Evolutionary conservation across 2,888 invertebrate species (phyloP), one percentile per base, ranked within the genome.

Genomic region (Aplocera efformata): DNA sequence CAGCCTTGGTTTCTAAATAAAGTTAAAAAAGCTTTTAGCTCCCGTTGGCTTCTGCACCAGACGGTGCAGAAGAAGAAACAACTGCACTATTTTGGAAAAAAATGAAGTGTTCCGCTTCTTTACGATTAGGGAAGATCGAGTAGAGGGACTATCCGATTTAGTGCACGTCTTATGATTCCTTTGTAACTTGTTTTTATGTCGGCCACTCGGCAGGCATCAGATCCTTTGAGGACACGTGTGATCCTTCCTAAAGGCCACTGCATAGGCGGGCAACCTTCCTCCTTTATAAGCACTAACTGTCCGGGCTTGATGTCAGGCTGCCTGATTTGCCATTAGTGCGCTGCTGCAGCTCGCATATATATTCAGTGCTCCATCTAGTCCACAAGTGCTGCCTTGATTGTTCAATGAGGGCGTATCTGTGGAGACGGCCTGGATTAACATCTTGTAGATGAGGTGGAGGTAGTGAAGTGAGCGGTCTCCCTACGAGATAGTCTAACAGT

Each of bases 301-400:
- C 36, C 23, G 1, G 29, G 23, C 8, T 40, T 30, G 0, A 45
- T 22, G 6, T 25, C 6, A 4, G 25, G 10, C 3, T 27, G 20
- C 1, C 24, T 8, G 1, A 10, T 27, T 6, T 32, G 31, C 64
- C 63, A 66, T 42, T 62, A 1, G 48, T 41, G 6, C 60, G 27
- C 33, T 62, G 54, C 28, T 64, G 65, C 0, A 68, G 28, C 34
- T 50, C 50, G 4, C 37, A 25, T 1, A 60, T 39, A 27, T 49
- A 60, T 24, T 58, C 55, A 7, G 10, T 28, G 10, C 39, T 30
- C 54, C 52, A 60, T 33, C 56, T 24, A 1, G 25, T 26, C 60
- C 56, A 60, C 20, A 58, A 57, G 7, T 53, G 55, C 17, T 56
- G 58, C 0, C 49, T 39, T 1, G 44, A 9, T 24, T 49, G 51